These are phyloP conservation scores for Bagarius yarrelli DNA, from an alignment of 2,113 vertebrate genomes.

Conservation along the genomic window DNA sequence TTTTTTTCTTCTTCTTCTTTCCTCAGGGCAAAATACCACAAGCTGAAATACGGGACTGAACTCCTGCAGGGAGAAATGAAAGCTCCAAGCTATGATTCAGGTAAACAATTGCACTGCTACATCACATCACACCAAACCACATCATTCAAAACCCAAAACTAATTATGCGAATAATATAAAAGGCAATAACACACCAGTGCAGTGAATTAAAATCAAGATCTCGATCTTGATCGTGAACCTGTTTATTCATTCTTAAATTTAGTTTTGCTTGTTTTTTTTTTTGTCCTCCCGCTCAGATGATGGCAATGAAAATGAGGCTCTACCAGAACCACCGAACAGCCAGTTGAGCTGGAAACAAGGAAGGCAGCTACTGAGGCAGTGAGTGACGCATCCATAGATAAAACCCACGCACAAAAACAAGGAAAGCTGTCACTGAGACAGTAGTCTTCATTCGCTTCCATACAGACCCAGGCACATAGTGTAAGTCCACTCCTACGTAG, in stretches of 20 bases:
- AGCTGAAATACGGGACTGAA: constrained; percentile 97
- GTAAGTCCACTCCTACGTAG: constrained; percentile 18
- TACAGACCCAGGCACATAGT: constrained; percentile 8
- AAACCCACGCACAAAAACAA: constrained; percentile 23
- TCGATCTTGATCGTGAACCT: too few relatives aligned
- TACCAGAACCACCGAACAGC: constrained; percentile 88
- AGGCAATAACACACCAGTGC: background rate
- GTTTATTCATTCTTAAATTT: too few relatives aligned
- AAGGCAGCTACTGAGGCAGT: constrained; percentile 95
- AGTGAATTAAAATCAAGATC: too few relatives aligned
- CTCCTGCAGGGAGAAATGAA: constrained; percentile 98
- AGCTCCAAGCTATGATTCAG: constrained; percentile 95
- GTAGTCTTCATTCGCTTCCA: background rate
- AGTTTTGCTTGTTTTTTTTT: constrained; percentile 47
- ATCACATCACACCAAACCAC: constrained; percentile 36
- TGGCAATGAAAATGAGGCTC: constrained; percentile 86
- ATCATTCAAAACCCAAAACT: background rate
- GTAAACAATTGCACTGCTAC: constrained; percentile 64
- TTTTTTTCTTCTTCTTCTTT: constrained; percentile 52
- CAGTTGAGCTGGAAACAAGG: constrained; percentile 99
- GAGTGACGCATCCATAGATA: constrained; percentile 64
- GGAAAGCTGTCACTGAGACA: constrained; percentile 9
- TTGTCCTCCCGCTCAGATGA: constrained; percentile 77
- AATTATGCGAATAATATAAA: background rate
- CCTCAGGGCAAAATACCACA: constrained; percentile 95